Evolutionary conservation across 64 coral and sea anemone genomes (phyloP).

Genomic region (Stylophora pistillata): DNA sequence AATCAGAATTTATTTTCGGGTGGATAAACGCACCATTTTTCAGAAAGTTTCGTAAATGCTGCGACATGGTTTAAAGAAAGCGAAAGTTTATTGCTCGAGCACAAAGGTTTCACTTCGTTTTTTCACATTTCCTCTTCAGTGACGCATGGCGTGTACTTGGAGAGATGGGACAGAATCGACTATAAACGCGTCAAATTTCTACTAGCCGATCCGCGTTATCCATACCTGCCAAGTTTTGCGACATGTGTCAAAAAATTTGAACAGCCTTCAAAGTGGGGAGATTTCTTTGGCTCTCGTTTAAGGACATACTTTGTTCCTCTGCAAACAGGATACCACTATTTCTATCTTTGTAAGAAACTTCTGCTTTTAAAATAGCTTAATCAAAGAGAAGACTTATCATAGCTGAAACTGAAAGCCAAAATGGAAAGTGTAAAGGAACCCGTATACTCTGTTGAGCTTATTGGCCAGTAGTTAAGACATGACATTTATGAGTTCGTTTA

Average conservation of each 20-base stretch:
- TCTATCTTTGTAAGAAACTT: neutral
- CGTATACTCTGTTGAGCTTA: too few species aligned
- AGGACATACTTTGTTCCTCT: conserved; percentile 55
- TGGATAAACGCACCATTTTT: too few species aligned
- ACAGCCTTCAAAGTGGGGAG: conserved; percentile 67
- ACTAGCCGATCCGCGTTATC: conserved; percentile 34
- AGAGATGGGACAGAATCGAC: conserved; percentile 83
- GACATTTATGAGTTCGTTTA: too few species aligned
- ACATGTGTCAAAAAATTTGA: conserved; percentile 39
- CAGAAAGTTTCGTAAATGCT: too few species aligned
- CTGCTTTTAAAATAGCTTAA: neutral
- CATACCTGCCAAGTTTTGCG: conserved; percentile 51
- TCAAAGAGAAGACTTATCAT: neutral
- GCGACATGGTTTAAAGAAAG: too few species aligned
- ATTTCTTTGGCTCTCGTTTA: conserved; percentile 66
- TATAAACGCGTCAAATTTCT: conserved; percentile 45
- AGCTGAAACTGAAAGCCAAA: too few species aligned
- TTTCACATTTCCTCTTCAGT: neutral
- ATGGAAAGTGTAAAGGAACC: too few species aligned
- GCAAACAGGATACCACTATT: conserved; percentile 33
- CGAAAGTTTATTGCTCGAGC: neutral
- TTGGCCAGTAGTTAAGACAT: too few species aligned
- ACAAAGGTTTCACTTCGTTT: neutral
- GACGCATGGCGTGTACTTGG: conserved; percentile 53
- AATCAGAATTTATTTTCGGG: too few species aligned